Percentiles rank a stretch among this genome's conserved stretches.
phyloP scores from a whole-genome alignment of 2,797 vertebrate species.

The Argya squamiceps region DNA sequence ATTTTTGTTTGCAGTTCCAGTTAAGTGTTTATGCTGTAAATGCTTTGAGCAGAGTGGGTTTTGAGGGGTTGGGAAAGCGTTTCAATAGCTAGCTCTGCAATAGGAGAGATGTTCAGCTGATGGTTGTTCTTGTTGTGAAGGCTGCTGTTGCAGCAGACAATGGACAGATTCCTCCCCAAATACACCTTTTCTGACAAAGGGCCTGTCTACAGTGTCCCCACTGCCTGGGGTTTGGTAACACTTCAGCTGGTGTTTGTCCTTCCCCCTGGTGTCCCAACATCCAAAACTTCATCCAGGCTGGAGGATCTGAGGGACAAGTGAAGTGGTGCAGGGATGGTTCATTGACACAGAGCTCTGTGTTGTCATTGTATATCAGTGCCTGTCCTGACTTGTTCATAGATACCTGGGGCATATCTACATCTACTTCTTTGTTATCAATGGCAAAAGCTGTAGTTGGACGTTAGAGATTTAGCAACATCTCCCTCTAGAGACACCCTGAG shows the following conservation, averaged over 20 bases:
- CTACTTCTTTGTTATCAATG: background rate
- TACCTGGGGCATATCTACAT: background rate
- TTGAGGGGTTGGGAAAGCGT: rapidly evolving
- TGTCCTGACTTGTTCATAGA: background rate
- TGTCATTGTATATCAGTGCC: background rate
- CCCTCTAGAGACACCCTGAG: background rate
- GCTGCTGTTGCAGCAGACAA: background rate
- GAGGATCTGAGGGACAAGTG: background rate
- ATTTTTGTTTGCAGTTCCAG: too few relatives aligned
- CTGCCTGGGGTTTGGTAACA: background rate
- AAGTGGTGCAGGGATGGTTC: background rate
- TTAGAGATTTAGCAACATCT: background rate
- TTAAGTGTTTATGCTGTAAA: background rate
- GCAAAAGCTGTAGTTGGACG: background rate
- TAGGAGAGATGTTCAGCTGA: background rate
- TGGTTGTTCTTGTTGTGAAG: background rate
- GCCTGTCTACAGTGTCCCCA: background rate
- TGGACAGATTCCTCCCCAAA: background rate
- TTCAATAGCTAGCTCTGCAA: background rate
- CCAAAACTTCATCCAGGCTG: background rate
- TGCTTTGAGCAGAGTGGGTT: background rate
- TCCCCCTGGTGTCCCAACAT: background rate
- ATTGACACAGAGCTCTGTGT: background rate
- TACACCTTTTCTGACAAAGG: background rate
- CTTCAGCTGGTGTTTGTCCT: background rate